Evolutionary conservation across 1,140 invertebrate species (phyloP), one percentile per base, ranked within the genome.

Genomic region (Aricia agestis): DNA sequence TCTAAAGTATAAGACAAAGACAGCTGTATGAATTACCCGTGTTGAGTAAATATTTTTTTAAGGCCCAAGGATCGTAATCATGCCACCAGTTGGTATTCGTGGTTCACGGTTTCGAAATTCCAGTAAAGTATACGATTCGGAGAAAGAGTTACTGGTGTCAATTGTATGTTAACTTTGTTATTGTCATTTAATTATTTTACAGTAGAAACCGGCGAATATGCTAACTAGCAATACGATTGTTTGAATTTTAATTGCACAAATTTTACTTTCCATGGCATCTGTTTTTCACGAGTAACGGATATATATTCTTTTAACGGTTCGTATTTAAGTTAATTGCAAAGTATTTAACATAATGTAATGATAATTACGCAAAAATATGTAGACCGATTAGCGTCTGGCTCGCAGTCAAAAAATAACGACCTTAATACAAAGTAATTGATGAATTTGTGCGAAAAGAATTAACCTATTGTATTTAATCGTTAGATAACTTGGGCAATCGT

Each of bases 401-500:
- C 4, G 0, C 11, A 52, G 45, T 52, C 9, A 13, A 11, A 52
- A 13, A 52, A 52, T 13, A 52, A 9, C 13, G 45, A 4, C 10
- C 45, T 15, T 52, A 42, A 42, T 11, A 42, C 41, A 2, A 25
- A 25, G 25, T 25, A 25, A 25, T 25, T 25, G 25, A 25, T 25
- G 25, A 25, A 25, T 25, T 25, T 25, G 25, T 25, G 25, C 25
- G 25, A 25, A 25, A 25, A 25, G 25, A 25, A 25, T 25, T 25
- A 15, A 52, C 13, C 11, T 11, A 11, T 63, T 63, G 58, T 59
- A 11, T 63, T 25, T 10, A 63, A 25, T 63, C 59, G 59, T 63
- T 63, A 63, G 59, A 18, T 63, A 63, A 63, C 59, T 63, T 63
- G 19, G 19, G 19, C 59, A 63, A 63, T 25, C 17, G 59, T 19